phyloP scores from a whole-genome alignment of 2,888 invertebrate species.

The Ophion slaviceki region DNA sequence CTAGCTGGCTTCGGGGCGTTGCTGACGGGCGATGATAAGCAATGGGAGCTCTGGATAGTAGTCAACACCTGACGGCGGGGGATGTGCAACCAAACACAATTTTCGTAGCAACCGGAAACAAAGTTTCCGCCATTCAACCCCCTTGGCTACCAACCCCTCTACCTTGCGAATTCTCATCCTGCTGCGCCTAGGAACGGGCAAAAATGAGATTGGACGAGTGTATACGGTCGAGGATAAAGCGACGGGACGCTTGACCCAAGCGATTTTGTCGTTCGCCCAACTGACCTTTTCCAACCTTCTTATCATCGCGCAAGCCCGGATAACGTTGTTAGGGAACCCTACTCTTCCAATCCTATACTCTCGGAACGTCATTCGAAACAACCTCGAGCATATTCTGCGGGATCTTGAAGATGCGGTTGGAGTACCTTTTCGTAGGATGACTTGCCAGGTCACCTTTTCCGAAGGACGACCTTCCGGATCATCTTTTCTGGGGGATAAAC shows the following conservation, averaged over 20 bases:
- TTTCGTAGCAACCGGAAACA: conserved; percentile 61
- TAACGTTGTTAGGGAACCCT: neutral
- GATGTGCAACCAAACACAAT: conserved; percentile 51
- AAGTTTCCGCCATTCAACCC: conserved; percentile 37
- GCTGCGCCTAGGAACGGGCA: neutral
- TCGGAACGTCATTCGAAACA: neutral
- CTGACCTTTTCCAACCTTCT: conserved; percentile 12
- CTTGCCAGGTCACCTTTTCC: no score
- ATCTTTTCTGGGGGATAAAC: neutral
- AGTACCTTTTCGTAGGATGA: no score
- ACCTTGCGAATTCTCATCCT: neutral
- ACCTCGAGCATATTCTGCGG: no score
- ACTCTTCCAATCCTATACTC: neutral
- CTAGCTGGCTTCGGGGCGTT: neutral
- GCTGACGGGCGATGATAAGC: conserved; percentile 14
- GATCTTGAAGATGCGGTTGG: no score
- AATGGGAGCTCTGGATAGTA: neutral
- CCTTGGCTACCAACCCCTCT: neutral
- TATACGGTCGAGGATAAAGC: neutral
- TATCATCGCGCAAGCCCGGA: neutral
- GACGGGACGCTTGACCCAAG: neutral
- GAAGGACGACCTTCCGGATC: neutral
- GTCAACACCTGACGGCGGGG: conserved; percentile 1
- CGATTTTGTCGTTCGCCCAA: neutral
- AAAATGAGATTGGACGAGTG: neutral